Base-by-base conservation (phyloP, 2,113 vertebrate species). In the Aptenodytes forsteri region DNA sequence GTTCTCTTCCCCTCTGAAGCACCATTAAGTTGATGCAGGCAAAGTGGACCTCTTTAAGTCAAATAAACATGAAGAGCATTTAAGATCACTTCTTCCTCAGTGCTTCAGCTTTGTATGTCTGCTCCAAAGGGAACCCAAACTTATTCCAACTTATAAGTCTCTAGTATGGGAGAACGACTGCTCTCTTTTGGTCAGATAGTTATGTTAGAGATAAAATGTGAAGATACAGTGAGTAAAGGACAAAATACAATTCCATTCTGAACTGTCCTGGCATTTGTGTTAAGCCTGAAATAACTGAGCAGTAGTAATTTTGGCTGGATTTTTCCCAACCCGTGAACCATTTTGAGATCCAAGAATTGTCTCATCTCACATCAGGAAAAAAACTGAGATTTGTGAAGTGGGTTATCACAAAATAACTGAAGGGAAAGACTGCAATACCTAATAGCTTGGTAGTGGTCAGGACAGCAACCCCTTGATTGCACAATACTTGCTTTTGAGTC, bases 31-130 rank as follows among this genome's bases (percentile, higher is more conserved):
- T 91, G 95, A 90, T 55, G 69, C 75, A 86, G 75, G 66, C 87
- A 97, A 97, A 98, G 97, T 88, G 95, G 97, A 95, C 89, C 82
- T 75, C 75, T 87, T 93, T 72, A 95, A 98, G 72, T 96, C 97
- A 98, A 98, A 98, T 98, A 98, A 98, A 98, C 96, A 97, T 8
- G n/a, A 87, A 96, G 94, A 97, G 91, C 97, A 95, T 96, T 98
- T 96, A 97, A 97, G 84, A 95, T 95, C 96, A 92, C 78, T 96
- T 97, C 94, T 67, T 58, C 91, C 94, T 96, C 92, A 50, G 70
- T 67, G 89, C 94, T 96, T 95, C 95, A 95, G 93, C 91, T 93
- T 77, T 59, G 64, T 34, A 12, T 64, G 83, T 87, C 94, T 97
- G 90, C 76, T 95, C 91, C 87, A 85, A 94, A 95, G 69, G 75